Base-by-base conservation (phyloP, 2,113 vertebrate species). In the Aegithalos caudatus region DNA sequence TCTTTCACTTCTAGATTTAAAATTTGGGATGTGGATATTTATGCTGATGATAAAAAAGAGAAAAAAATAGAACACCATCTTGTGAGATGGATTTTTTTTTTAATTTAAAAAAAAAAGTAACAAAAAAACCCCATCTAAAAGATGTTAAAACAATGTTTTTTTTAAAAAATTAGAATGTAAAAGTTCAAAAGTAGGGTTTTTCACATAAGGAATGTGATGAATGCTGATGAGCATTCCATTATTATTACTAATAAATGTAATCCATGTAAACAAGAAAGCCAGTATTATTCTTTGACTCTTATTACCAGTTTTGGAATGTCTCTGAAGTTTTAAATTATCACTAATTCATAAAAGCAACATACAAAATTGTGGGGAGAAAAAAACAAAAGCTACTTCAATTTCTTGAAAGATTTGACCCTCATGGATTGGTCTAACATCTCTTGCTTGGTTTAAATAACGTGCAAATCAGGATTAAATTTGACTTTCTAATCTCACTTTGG, bases 301-400 rank as follows among this genome's bases (percentile, higher is more conserved):
- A 35, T 50, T 69, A 78, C 50, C 23, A 37, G 5, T n/a, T 86
- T 67, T 28, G 27, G 10, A 70, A 31, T 69, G 62, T 1, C 4
- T 69, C 14, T 31, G 12, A 35, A 14, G 3, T 54, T 67, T 44
- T 48, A 48, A 44, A 6, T 22, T 51, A 18, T 45, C 6, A 45
- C 2, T 64, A 64, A 21, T 40, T 80, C n/a, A 29, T 62, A 67
- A 33, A 1, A 53, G 19, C 10, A n/a, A 7, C 21, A 25, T 13
- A 45, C 6, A 58, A 76, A 78, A 2, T 47, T 4, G 12, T 11
- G 5, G 22, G 14, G 8, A 5, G 1, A 1, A 1, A 12, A 35
- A 70, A 24, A 54, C n/a, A 27, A 38, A 27, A 22, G 1, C 4
- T 23, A 21, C 7, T 35, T 74, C 8, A 38, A 7, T 73, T 72